Base-by-base conservation (phyloP, 1,140 invertebrate genomes). In the Whitmania pigra region DNA sequence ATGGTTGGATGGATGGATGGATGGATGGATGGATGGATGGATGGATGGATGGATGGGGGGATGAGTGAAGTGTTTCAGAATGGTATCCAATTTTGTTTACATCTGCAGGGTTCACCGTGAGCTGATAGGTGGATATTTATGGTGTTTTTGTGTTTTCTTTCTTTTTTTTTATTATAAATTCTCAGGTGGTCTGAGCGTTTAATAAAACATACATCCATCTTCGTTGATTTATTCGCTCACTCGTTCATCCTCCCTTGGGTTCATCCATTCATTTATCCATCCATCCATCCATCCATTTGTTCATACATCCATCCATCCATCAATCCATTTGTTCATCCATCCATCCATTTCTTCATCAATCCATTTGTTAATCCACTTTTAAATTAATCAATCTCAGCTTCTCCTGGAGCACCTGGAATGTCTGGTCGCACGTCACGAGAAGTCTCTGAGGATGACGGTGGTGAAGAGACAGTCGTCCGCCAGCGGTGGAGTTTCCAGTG, bases 381-480 rank as follows among this genome's bases (percentile, higher is more conserved):
- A 4, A 0, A 15, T 63, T 57, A 3, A 2, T 67, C 36, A 0
- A 4, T 49, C 13, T 11, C 49, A 97, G 91, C 86, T 99, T 76
- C 86, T 99, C 29, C 84, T 99, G 77, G 96, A 99, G 84, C 97
- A 99, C 85, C 84, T 99, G 81, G 97, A 99, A 87, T 98, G 94
- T 83, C 86, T 99, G 77, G 97, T 99, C 57, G 96, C 96, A 31
- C 86, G 97, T 73, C 97, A 99, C 86, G 97, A 99, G 85, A 86
- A 95, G 75, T 98, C 96, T 29, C 85, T 99, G 75, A 88, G 96
- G 77, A 96, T 98, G 92, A 99, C 96, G 0, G 95, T 99, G 71
- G 94, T 99, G 63, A 99, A 99, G 84, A 85, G 96, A 75, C 81
- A 82, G 70, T 78, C 80, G 13, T 92, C 92, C 20, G 91, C 93